Evolutionary conservation across 2,888 invertebrate genomes (phyloP).

Genomic region (Apocheima hispidaria): DNA sequence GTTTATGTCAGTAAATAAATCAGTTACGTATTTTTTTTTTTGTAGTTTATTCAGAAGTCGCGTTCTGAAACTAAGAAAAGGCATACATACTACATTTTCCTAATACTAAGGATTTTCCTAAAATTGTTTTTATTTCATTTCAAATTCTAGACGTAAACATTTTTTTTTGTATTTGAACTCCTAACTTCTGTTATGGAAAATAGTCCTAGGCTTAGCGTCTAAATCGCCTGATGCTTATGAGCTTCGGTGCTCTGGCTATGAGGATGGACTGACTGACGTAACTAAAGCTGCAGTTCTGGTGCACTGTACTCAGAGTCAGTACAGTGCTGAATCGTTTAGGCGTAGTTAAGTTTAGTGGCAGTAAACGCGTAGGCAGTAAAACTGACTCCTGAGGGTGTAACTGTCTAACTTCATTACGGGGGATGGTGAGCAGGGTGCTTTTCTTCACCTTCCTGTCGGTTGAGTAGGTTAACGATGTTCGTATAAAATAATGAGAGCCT

Average conservation of each 20-base stretch:
- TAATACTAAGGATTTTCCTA: too few relatives aligned
- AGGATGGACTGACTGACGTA: too few relatives aligned
- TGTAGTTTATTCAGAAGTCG: neutral
- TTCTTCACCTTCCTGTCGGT: conserved; percentile 40
- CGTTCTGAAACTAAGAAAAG: too few relatives aligned
- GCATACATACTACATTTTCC: too few relatives aligned
- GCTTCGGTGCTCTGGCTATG: too few relatives aligned
- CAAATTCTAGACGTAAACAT: too few relatives aligned
- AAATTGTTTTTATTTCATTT: too few relatives aligned
- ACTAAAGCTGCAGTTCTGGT: conserved; percentile 13
- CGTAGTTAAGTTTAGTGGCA: conserved; percentile 71
- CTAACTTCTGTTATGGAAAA: too few relatives aligned
- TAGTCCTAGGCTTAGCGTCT: too few relatives aligned
- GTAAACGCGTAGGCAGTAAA: conserved; percentile 72
- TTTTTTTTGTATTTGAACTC: too few relatives aligned
- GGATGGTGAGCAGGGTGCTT: conserved; percentile 41
- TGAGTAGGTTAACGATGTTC: conserved; percentile 23
- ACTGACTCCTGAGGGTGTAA: conserved; percentile 61
- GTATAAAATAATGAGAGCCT: conserved; percentile 27
- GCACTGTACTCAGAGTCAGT: conserved; percentile 43
- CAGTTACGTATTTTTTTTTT: too few relatives aligned
- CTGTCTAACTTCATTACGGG: conserved; percentile 73
- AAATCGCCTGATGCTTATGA: too few relatives aligned
- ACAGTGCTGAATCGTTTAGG: conserved; percentile 63
- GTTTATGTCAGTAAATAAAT: neutral